These are phyloP conservation scores for Serinus canaria DNA, from an alignment of 2,113 vertebrate genomes.

Conservation along the genomic window DNA sequence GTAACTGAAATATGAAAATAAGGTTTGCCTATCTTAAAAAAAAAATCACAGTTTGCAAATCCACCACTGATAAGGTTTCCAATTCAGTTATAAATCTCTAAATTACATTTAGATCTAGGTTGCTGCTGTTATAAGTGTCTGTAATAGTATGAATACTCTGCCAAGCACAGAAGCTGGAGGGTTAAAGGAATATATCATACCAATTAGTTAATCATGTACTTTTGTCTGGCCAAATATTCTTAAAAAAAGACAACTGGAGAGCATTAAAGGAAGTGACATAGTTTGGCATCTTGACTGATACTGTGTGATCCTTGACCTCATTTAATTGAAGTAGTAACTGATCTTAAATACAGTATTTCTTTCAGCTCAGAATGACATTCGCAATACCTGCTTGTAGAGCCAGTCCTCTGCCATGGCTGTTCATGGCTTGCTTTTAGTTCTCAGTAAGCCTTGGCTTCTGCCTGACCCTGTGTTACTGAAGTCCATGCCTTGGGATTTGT, in stretches of 20 bases:
- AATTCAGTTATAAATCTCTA: not conserved
- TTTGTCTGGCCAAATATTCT: constrained; percentile 16
- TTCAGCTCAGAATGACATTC: not conserved
- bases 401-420: not conserved
- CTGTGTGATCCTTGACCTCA: not conserved
- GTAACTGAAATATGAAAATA: not conserved
- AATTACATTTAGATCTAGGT: not conserved
- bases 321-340: constrained; percentile 5
- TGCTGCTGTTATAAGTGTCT: not conserved
- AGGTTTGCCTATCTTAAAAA: not conserved
- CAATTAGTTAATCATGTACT: constrained; percentile 32
- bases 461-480: not conserved
- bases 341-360: not conserved
- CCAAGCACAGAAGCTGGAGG: not conserved
- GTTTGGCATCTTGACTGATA: not conserved
- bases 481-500: not conserved
- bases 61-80: not conserved
- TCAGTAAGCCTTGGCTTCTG: not conserved
- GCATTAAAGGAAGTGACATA: constrained; percentile 28
- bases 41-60: not conserved
- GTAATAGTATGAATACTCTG: not conserved
- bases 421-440: not conserved
- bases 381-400: not conserved
- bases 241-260: constrained; percentile 6
- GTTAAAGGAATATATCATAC: constrained; percentile 27